phyloP scores from a whole-genome alignment of 2,113 vertebrate genomes.

The Thermophis baileyi region DNA sequence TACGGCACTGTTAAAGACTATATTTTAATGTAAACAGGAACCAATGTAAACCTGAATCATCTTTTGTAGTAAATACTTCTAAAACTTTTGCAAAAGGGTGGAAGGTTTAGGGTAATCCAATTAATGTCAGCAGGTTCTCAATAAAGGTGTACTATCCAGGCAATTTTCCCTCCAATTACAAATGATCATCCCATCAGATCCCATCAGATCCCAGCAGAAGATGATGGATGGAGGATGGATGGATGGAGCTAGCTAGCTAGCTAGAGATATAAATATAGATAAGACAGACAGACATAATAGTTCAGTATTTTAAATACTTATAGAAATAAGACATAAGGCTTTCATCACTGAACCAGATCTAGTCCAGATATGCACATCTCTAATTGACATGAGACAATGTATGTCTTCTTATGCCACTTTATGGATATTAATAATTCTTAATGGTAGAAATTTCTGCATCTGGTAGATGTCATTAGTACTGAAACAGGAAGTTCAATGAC shows the following conservation, averaged over 20 bases:
- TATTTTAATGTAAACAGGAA: neutral
- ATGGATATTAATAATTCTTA: neutral
- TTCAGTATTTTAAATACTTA: neutral
- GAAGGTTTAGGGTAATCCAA: constrained; percentile 50
- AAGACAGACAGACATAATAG: neutral
- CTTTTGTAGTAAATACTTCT: constrained; percentile 44
- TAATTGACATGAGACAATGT: neutral
- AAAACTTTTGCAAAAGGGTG: constrained; percentile 34
- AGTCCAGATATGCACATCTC: neutral
- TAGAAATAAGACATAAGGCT: neutral
- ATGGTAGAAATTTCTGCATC: neutral
- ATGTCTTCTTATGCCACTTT: neutral
- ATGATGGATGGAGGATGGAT: neutral
- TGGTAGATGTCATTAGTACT: neutral
- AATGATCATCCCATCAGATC: neutral
- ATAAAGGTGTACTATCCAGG: neutral
- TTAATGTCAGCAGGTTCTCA: constrained; percentile 27
- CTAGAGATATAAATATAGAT: neutral
- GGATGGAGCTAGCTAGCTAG: neutral
- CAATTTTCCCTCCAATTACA: neutral
- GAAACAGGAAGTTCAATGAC: neutral
- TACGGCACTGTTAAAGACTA: neutral
- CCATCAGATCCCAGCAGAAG: too few species aligned
- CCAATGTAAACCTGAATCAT: constrained; percentile 28
- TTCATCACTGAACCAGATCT: neutral